Percentiles rank a stretch among this genome's conserved stretches.
Conservation (phyloP, 2,113 vertebrate species). For the Emydura subglobosa region DNA sequence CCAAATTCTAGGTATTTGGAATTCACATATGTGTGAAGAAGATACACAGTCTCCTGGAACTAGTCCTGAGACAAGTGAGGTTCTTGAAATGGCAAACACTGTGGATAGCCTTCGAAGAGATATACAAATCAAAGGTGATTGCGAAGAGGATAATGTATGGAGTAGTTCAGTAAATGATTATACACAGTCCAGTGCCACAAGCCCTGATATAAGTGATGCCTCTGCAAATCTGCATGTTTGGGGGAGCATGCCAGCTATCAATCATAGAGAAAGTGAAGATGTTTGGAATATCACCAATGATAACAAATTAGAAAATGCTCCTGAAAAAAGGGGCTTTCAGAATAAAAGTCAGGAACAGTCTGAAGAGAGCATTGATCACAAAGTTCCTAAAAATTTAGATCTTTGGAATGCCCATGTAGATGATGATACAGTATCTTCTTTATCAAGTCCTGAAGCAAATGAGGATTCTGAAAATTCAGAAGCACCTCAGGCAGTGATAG, state of each 20-base stretch:
- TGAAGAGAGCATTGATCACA: constrained; percentile 48
- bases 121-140: constrained; percentile 50
- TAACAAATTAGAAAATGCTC: constrained; percentile 40
- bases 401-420: constrained; percentile 81
- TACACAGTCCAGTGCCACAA: constrained; percentile 82
- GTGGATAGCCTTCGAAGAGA: constrained; percentile 39
- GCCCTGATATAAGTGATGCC: constrained; percentile 80
- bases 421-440: constrained; percentile 78
- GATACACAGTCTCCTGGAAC: constrained; percentile 74
- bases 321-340: constrained; percentile 24
- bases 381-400: constrained; percentile 76
- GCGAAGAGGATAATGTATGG: constrained; percentile 77
- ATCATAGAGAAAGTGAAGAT: constrained; percentile 9
- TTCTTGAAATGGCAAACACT: constrained; percentile 45
- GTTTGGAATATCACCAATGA: background rate
- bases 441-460: constrained; percentile 79
- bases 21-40: constrained; percentile 77
- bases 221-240: constrained; percentile 66
- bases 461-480: constrained; percentile 71
- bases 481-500: constrained; percentile 1
- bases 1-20: constrained; percentile 77
- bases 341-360: constrained; percentile 36
- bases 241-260: constrained; percentile 51
- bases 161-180: constrained; percentile 84
- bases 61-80: constrained; percentile 74